phyloP scores from a whole-genome alignment of 2,797 vertebrate genomes.

The Ataeniobius toweri region DNA sequence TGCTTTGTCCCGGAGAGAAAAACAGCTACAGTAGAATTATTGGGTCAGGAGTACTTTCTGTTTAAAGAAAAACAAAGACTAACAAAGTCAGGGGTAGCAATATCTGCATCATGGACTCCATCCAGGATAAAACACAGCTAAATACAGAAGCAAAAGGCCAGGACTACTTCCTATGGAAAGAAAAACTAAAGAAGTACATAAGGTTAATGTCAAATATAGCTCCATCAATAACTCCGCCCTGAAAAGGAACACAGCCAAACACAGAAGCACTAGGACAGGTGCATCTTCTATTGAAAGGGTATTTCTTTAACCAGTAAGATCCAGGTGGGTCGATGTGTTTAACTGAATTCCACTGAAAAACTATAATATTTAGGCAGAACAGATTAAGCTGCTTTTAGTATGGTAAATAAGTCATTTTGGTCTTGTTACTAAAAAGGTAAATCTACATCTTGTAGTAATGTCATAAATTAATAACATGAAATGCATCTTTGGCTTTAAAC shows the following conservation, averaged over 20 bases:
- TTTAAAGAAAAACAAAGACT: background rate
- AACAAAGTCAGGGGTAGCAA: background rate
- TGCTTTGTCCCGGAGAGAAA: too few species aligned
- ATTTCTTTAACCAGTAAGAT: background rate
- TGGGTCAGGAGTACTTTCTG: background rate
- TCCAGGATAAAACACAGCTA: background rate
- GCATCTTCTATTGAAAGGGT: background rate
- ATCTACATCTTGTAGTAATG: background rate
- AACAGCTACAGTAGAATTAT: too few species aligned
- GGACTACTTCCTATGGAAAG: background rate
- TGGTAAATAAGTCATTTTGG: background rate
- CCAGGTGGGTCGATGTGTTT: too few species aligned
- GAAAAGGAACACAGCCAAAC: background rate
- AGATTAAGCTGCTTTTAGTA: background rate
- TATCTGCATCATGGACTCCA: background rate
- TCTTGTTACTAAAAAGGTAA: background rate
- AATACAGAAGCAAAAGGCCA: background rate
- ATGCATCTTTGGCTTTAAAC: background rate
- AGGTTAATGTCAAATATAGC: background rate
- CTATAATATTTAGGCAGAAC: background rate
- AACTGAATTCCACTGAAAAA: too few species aligned
- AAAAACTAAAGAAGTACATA: background rate
- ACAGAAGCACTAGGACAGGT: background rate
- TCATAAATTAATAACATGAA: too few species aligned
- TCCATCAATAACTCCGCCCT: background rate